Base-by-base conservation (phyloP, 2,888 invertebrate species). In the Cataglyphis livida region DNA sequence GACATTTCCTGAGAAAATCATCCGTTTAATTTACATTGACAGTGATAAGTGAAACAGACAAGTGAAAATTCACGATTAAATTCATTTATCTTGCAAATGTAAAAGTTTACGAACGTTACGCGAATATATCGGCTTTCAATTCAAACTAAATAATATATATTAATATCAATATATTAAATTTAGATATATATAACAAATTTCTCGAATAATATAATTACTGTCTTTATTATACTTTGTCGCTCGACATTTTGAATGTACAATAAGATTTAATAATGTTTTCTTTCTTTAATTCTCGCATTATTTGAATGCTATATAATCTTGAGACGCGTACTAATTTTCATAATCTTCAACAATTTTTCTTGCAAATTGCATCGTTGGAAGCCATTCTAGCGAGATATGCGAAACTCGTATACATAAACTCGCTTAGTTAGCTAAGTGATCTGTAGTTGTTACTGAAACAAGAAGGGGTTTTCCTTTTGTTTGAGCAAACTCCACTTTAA, bases 361-460 rank as follows among this genome's bases (percentile, higher is more conserved):
- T 59, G 78, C 25, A 71, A 70, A 70, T 79, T 71, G 59, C 59
- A 59, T 35, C 66, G 38, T 76, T 35, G 12, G 10, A 59, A 70
- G 35, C 25, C 44, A 78, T 32, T 78, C 71, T 78, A 70, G 78
- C 59, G 59, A 79, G 35, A 79, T 44, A 44, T 28, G 70, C 35
- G 59, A 79, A 70, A 71, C 59, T 76, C 76, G 54, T 57, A 76
- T 76, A 54, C 76, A 76, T 76, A 76, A 76, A 76, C 54, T 79
- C 44, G 78, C 44, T 70, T 71, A 70, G 35, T 61, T 48, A 44
- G 59, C 44, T 71, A 78, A 70, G 25, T 79, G 71, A 70, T 32
- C 71, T 48, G 9, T 66, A 71, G 59, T 71, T 21, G 25, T 25
- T 78, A 61, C 35, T 35, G 61, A 79, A 78, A 70, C 28, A 12